Conservation (phyloP, 2,888 invertebrate genomes). For the Plutella xylostella region DNA sequence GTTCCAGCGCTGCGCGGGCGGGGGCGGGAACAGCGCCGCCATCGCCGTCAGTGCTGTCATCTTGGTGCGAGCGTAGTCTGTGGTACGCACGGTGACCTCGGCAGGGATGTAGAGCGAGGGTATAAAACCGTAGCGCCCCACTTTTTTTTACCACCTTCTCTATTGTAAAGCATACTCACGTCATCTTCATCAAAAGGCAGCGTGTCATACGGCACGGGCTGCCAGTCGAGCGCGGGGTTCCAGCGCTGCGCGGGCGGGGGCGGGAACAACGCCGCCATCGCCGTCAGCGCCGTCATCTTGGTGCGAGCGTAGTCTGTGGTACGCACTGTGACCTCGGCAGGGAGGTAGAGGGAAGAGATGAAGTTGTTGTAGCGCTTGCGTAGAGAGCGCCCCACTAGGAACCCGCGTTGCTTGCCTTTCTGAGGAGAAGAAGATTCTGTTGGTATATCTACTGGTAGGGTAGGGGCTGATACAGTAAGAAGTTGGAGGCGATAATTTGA, state of each 20-base stretch:
- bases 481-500: too few relatives aligned
- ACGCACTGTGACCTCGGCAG: conserved; percentile 58
- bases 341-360: conserved; percentile 52
- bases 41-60: conserved; percentile 78
- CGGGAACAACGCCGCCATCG: conserved; percentile 77
- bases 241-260: conserved; percentile 67
- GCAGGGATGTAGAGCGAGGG: conserved; percentile 54
- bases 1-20: conserved; percentile 67
- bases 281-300: conserved; percentile 78
- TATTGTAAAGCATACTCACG: conserved; percentile 33
- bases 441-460: too few relatives aligned
- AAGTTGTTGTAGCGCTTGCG: conserved; percentile 52
- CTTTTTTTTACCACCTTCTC: neutral
- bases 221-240: conserved; percentile 72
- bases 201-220: conserved; percentile 73
- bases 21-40: conserved; percentile 77
- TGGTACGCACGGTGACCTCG: conserved; percentile 68
- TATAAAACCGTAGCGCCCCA: conserved; percentile 47
- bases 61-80: conserved; percentile 79
- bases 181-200: conserved; percentile 41
- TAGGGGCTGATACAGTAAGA: too few relatives aligned
- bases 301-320: conserved; percentile 80
- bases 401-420: conserved; percentile 65
- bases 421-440: too few relatives aligned
- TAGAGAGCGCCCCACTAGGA: conserved; percentile 55